Evolutionary conservation across 1,140 invertebrate species (phyloP), one percentile per base, ranked within the genome.

Genomic region (Andricus grossulariae): DNA sequence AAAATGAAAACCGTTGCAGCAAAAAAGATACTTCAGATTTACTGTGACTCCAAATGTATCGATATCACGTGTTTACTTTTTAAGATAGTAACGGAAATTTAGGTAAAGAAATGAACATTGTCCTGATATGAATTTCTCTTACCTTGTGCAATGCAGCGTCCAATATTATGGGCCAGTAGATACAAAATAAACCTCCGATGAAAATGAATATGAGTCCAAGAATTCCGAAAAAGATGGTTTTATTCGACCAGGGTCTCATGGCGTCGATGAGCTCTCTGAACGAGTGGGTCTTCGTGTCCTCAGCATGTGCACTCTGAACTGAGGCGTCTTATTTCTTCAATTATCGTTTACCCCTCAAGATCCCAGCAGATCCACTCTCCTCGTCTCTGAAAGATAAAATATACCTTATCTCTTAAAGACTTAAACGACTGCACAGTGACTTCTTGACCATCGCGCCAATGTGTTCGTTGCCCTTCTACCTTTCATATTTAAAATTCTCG

Each of bases 151-250:
- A 79, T 18, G 91, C 85, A 0, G 71, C 72, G 45, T 87, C 79
- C 11, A 90, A 90, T 11, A 91, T 13, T 0, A 74, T 6, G 0
- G 86, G 75, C 76, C 83, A 84, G 12, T 86, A 79, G 25, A 88
- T 80, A 72, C 82, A 89, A 6, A 89, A 11, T 1, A 80, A 66
- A 4, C 74, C 80, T 21, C 90, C 89, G 25, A 83, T 16, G 80
- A 92, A 60, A 81, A 93, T 74, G 84, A 93, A 75, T 81, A 92
- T 74, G 32, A 89, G 25, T 70, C 87, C 83, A 52, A 89, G 50
- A 70, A 88, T 74, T 39, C 87, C 82, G 76, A 91, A 66, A 80
- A 87, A 74, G 57, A 90, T 73, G 57, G 83, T 85, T 72, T 87
- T 87, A 74, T 79, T 88, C 18, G 84, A 83, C 88, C 88, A 91